Evolutionary conservation across 2,797 vertebrate genomes (phyloP), one percentile per base, ranked within the genome.

Genomic region (Sebastolobus altivelis): DNA sequence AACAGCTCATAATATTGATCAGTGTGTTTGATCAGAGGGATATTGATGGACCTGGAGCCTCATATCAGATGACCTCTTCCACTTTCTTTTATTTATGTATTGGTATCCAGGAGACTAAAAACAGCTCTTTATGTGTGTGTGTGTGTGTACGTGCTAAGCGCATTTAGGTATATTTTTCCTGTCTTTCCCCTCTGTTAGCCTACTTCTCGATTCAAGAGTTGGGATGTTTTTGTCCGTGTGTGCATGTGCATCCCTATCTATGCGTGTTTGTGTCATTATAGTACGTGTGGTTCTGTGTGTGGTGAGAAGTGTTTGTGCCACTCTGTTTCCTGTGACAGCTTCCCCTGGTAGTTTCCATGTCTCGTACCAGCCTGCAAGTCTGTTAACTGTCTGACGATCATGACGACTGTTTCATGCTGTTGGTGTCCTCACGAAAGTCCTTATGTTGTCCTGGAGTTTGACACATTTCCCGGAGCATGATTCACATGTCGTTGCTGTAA

Each of bases 1-100:
- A 91, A 88, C 88, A 33, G 20, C 35, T 82, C 89, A 90, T 87
- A 90, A 87, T 88, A 92, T 91, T 92, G 90, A 92, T 92, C 75
- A 67, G 69, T 9, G 2, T 83, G 72, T 89, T 86, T 92, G 83
- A 90, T 88, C 84, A 80, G 76, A 80, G 63, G 13, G 40, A 75
- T 85, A 88, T 86, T 73, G 86, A 87, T 84, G 83, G 68, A 88
- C 86, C n/a, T 69, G 38, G 38, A 82, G 27, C 18, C 13, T 70
- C 5, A 31, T 38, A 65, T 78, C 13, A 73, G 74, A 74, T 79
- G 66, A 75, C 38, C 7, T 78, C 18, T 72, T 81, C 35, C 58
- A 63, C 13, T 25, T 76, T 65, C 9, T 66, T 78, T 58, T 82
- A 59, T 88, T 84, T 83, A 65, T 60, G 31, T 27, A 20, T 10